Evolutionary conservation across 2,797 vertebrate genomes (phyloP).

Genomic region (Craterocephalus amniculus): DNA sequence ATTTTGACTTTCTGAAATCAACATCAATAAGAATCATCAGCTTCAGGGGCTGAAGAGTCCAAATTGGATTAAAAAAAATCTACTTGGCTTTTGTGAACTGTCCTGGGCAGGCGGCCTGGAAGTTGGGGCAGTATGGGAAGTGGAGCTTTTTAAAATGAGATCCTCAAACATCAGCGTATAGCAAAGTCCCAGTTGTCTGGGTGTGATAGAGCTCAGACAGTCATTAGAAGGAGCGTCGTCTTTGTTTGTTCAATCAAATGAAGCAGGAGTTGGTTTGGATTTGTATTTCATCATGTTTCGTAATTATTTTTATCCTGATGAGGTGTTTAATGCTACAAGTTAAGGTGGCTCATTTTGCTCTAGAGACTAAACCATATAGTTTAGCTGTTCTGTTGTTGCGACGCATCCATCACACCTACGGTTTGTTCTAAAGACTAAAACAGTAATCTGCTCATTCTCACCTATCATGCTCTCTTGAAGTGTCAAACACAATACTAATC

Average conservation of each 20-base stretch:
- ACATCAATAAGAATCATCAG: constrained; percentile 17
- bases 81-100: constrained; percentile 39
- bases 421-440: too few relatives aligned
- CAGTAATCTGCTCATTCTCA: too few relatives aligned
- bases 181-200: constrained; percentile 15
- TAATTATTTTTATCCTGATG: neutral
- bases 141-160: constrained; percentile 27
- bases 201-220: neutral
- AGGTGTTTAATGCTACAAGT: neutral
- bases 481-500: too few relatives aligned
- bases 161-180: constrained; percentile 36
- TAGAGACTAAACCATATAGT: too few relatives aligned
- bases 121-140: constrained; percentile 34
- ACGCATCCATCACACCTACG: too few relatives aligned
- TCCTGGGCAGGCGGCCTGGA: constrained; percentile 44
- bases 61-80: neutral
- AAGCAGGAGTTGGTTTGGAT: neutral
- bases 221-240: neutral
- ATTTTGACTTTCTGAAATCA: constrained; percentile 21
- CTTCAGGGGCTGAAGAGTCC: constrained; percentile 18
- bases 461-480: too few relatives aligned
- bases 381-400: too few relatives aligned
- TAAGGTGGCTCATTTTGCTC: neutral
- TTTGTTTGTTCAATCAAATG: neutral
- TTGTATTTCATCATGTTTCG: neutral